Conservation (phyloP, 2,888 invertebrate genomes). For the Synergus itoensis region DNA sequence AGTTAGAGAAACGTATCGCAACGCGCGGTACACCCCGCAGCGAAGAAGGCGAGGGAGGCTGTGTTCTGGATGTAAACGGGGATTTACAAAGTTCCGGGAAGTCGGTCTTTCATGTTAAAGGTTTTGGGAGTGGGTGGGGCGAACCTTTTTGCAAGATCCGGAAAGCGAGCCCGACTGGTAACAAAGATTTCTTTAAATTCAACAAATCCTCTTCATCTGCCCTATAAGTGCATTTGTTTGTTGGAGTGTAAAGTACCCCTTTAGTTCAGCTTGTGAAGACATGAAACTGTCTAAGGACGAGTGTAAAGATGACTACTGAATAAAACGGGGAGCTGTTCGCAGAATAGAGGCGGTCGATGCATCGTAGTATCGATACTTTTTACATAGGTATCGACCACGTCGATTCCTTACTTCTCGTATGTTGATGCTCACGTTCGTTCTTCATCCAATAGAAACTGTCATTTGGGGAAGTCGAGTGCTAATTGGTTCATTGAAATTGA, state of each 20-base stretch:
- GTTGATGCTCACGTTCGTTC: too few species aligned
- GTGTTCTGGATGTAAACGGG: conserved; percentile 43
- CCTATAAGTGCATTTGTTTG: conserved; percentile 21
- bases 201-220: neutral
- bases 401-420: too few species aligned
- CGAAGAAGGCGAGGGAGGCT: conserved; percentile 44
- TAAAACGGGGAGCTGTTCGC: neutral
- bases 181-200: conserved; percentile 20
- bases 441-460: too few species aligned
- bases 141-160: neutral
- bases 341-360: too few species aligned
- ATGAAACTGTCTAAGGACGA: neutral
- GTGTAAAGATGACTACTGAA: neutral
- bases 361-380: too few species aligned
- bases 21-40: conserved; percentile 53
- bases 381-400: too few species aligned
- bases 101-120: conserved; percentile 55
- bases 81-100: conserved; percentile 55
- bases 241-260: neutral
- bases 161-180: conserved; percentile 10
- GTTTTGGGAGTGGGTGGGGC: conserved; percentile 38
- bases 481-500: too few species aligned
- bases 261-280: neutral
- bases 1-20: conserved; percentile 54
- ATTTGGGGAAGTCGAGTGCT: too few species aligned